Evolutionary conservation across 2,797 vertebrate genomes (phyloP).

Genomic region (Botia kubotai): DNA sequence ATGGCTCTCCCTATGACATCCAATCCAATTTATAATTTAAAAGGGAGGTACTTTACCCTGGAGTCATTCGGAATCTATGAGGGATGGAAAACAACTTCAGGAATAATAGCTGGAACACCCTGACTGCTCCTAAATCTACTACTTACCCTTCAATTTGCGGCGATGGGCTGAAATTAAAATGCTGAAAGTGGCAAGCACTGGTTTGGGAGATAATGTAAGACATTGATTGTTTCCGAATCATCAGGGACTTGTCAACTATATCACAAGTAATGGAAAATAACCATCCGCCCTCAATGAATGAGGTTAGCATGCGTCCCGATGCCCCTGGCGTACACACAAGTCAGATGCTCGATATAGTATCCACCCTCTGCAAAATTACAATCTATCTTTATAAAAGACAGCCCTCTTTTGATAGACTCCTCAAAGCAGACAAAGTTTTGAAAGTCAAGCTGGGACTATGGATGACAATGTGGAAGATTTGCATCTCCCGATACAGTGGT

Average conservation of each 20-base stretch:
- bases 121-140: conserved; percentile 47
- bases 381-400: conserved; percentile 16
- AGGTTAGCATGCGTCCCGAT: conserved; percentile 32
- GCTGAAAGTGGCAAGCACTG: conserved; percentile 28
- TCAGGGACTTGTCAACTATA: conserved; percentile 51
- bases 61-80: conserved; percentile 48
- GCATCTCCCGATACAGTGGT: background rate
- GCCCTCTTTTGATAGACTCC: conserved; percentile 7
- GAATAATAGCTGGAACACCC: conserved; percentile 51
- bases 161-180: conserved; percentile 47
- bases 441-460: conserved; percentile 35
- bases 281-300: conserved; percentile 33
- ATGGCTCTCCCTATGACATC: conserved; percentile 31
- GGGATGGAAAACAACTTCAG: conserved; percentile 29
- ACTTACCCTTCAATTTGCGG: conserved; percentile 45
- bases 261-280: conserved; percentile 48
- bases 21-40: conserved; percentile 58
- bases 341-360: conserved; percentile 9
- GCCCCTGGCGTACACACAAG: conserved; percentile 33
- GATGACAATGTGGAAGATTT: background rate
- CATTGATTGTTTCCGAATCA: conserved; percentile 56
- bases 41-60: conserved; percentile 44
- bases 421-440: background rate
- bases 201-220: conserved; percentile 46
- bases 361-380: conserved; percentile 30